phyloP scores from a whole-genome alignment of 1,140 invertebrate species.

The Cataglyphis hispanica region DNA sequence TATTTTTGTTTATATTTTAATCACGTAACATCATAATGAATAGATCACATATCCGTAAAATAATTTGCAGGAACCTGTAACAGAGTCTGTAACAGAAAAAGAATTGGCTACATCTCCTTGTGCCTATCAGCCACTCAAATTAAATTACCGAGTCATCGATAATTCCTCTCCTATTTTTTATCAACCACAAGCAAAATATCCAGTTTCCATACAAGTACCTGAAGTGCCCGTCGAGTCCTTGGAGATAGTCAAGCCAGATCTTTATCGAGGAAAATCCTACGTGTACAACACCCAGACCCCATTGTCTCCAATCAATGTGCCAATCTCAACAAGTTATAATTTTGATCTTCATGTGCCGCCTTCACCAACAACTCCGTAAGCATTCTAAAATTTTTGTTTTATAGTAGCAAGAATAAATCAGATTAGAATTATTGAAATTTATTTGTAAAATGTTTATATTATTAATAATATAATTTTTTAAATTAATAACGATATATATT shows the following conservation, averaged over 20 bases:
- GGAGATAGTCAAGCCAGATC: neutral
- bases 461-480: neutral
- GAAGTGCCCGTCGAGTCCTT: neutral
- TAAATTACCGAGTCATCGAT: conserved; percentile 20
- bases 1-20: neutral
- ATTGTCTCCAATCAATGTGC: neutral
- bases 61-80: conserved; percentile 48
- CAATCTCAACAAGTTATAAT: conserved; percentile 18
- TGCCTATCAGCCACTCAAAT: conserved; percentile 1
- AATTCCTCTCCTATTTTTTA: neutral
- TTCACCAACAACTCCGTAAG: conserved; percentile 33
- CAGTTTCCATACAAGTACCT: conserved; percentile 46
- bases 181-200: conserved; percentile 40
- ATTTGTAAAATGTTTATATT: neutral
- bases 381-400: neutral
- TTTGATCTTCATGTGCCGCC: conserved; percentile 35
- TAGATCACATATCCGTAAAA: neutral
- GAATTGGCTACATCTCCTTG: neutral
- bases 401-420: conserved; percentile 2
- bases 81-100: neutral
- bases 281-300: conserved; percentile 32
- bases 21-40: no score
- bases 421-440: neutral
- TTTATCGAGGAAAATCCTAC: conserved; percentile 40
- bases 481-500: neutral